A percentile compares a stretch with the other conserved stretches of the same genome.
phyloP scores from a whole-genome alignment of 2,888 invertebrate species.

The Cephus sareptanus region DNA sequence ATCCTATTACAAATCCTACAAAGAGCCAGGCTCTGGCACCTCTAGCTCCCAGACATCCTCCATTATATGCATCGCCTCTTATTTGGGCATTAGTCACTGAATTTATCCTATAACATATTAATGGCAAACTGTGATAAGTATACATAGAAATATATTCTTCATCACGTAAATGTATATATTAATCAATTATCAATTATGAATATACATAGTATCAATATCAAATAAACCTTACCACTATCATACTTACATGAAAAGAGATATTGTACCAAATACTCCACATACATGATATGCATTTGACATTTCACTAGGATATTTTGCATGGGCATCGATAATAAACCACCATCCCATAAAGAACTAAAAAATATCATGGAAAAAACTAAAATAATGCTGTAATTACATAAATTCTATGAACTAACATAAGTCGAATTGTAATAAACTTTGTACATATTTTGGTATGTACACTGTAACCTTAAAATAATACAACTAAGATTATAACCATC shows the following conservation, averaged over 20 bases:
- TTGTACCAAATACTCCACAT: conserved; percentile 93
- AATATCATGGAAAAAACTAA: conserved; percentile 16
- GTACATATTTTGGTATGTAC: neutral
- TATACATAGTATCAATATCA: neutral
- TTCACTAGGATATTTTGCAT: conserved; percentile 79
- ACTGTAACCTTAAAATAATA: neutral
- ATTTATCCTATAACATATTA: conserved; percentile 77
- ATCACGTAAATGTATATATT: neutral
- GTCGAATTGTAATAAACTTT: neutral
- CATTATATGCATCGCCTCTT: conserved; percentile 84
- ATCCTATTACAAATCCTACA: conserved; percentile 95
- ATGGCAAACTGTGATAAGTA: neutral
- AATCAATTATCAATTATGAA: neutral
- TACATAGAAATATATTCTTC: neutral
- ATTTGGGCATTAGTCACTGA: conserved; percentile 96
- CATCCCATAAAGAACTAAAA: conserved; percentile 94
- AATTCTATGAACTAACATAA: neutral
- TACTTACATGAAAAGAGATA: conserved; percentile 91
- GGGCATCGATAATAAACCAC: conserved; percentile 98
- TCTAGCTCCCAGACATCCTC: conserved; percentile 86
- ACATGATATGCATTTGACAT: conserved; percentile 86
- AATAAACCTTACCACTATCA: conserved; percentile 3
- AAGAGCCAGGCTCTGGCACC: conserved; percentile 95
- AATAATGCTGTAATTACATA: neutral
- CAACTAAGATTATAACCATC: neutral